Base-by-base conservation (phyloP, 35 echinoderm and acorn worm species). In the Holothuria glaberrima region DNA sequence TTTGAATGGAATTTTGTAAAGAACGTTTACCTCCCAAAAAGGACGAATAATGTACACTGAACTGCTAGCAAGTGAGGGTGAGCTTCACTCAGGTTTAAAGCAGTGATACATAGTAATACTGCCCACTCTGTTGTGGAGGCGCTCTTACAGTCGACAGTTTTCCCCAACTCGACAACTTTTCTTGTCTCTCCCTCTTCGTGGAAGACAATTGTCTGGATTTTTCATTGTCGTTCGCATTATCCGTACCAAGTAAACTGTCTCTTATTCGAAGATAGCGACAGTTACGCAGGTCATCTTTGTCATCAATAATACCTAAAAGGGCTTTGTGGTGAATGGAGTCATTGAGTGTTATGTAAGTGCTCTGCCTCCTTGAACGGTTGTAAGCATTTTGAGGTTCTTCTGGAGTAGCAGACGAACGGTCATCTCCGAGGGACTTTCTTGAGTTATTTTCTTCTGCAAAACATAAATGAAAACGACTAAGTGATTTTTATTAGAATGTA, bases 31-130 rank as follows among this genome's bases (percentile, higher is more conserved):
- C 36, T 41, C 36, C 36, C n/a, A n/a, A n/a, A n/a, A n/a, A n/a
- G n/a, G 36, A 41, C 36, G 7, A 41, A 7, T 4, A 41, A 41
- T 4, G 36, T 41, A 41, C 36, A 41, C n/a, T n/a, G n/a, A 41
- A 41, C 7, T 41, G 36, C 36, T n/a, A n/a, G n/a, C n/a, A 41
- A 41, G 2, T 41, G 36, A 2, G 2, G 36, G 7, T 41, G 2
- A 41, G 36, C 7, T 41, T 41, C 2, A 4, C 36, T 41, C 12
- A 54, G 50, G 16, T 18, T 75, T 38, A 75, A 14, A 75, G 79
- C n/a, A 82, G 21, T 20, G 79, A 82, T 16, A 82, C 79, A 58
- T 82, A 82, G 48, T 82, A 82, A 58, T 58, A 82, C 24, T 82
- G 48, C 1, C 50, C 57, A 22, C 29, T 82, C 48, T n/a, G 21